Evolutionary conservation across 2,113 vertebrate species (phyloP), one percentile per base, ranked within the genome.

Genomic region (Hippocampus zosterae): DNA sequence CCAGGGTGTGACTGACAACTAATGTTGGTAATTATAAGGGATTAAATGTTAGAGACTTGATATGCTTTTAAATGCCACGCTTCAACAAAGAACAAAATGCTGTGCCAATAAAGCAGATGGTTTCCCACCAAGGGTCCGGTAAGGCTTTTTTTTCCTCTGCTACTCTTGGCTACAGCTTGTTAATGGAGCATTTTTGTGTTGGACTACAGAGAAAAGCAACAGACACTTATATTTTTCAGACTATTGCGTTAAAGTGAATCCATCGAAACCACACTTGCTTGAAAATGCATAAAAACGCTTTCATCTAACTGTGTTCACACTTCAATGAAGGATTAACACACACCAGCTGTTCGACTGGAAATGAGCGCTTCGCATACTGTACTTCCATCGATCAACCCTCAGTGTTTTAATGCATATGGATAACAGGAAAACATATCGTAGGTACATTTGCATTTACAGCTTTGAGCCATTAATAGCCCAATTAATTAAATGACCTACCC

Each of bases 91-190:
- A 44, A 16, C 41, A 46, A n/a, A 65, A 46, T 44, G 13, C 12
- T 6, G 41, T 42, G n/a, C 62, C 62, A 42, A 65, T 23, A 44
- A 25, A 65, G 62, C 62, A 65, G 62, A 65, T 65, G 62, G 62
- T 44, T 25, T 65, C 62, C 62, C 62, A 46, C 11, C 41, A 46
- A 65, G 41, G 41, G 41, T 65, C 40, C 41, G 23, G 6, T 25
- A 44, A 65, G 62, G n/a, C 12, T 65, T 23, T 7, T 65, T 46
- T 46, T 18, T n/a, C n/a, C 23, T 25, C 23, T 18, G 19, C 63
- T 65, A 2, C 23, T 46, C 12, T 65, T 44, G n/a, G 41, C 41
- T 42, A 65, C 63, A 46, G 12, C 63, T 65, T 46, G 8, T 65
- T 65, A 41, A 16, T 46, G 40, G 40, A 64, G 41, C 11, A 11